These are phyloP conservation scores for Myotis yumanensis DNA, from an alignment of 2,113 vertebrate species.

Conservation along the genomic window DNA sequence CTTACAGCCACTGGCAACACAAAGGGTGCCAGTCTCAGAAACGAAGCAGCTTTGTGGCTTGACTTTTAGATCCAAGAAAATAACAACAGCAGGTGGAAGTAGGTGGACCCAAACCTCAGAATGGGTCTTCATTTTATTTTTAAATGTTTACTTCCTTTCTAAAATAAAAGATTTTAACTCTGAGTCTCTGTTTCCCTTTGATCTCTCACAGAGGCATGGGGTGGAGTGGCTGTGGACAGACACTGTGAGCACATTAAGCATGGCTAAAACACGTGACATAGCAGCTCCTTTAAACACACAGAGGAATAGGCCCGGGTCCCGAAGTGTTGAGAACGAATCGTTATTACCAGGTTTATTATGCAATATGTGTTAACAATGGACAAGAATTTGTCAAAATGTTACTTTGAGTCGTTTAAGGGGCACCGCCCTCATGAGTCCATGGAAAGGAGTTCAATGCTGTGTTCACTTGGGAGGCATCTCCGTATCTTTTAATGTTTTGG, in stretches of 20 bases:
- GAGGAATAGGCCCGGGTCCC: neutral
- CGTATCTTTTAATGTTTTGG: neutral
- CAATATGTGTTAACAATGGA: neutral
- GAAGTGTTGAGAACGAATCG: neutral
- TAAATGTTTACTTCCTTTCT: constrained; percentile 41
- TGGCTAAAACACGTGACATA: neutral
- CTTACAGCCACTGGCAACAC: neutral
- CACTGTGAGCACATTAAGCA: neutral
- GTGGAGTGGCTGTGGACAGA: neutral
- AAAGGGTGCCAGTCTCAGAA: neutral
- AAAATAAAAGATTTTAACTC: constrained; percentile 14
- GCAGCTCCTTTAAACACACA: neutral
- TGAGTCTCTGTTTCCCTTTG: constrained; percentile 37
- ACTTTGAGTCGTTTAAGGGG: neutral
- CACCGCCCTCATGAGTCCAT: neutral
- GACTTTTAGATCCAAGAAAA: constrained; percentile 39
- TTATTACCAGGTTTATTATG: neutral
- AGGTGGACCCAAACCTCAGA: neutral
- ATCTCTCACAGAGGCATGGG: neutral
- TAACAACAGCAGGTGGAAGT: neutral
- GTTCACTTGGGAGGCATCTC: neutral
- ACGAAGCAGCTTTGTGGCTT: neutral
- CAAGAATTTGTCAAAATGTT: constrained; percentile 1
- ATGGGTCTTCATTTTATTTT: constrained; percentile 2
- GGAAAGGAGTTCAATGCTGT: neutral